A percentile compares a stretch with the other conserved stretches of the same genome.
Evolutionary conservation across 2,797 vertebrate genomes (phyloP).

Genomic region (Buphagus erythrorhynchus): DNA sequence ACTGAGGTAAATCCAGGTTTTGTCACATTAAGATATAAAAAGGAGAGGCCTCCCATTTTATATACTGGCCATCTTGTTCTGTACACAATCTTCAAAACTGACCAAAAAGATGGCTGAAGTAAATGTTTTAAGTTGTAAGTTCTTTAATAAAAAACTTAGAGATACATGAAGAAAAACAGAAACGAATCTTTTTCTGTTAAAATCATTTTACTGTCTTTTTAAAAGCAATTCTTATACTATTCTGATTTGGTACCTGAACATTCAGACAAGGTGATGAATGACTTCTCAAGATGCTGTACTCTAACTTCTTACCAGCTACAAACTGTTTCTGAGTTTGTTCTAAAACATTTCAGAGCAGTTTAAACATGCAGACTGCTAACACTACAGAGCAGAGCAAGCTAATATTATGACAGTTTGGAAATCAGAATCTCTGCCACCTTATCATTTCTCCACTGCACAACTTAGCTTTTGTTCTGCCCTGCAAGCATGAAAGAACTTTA

Average conservation of each 20-base stretch:
- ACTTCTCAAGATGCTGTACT: not conserved
- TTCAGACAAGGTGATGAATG: not conserved
- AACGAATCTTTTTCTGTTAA: not conserved
- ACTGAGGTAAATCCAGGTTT: not conserved
- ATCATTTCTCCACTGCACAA: not conserved
- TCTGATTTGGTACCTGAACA: not conserved
- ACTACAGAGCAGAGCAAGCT: not conserved
- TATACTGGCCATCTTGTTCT: not conserved
- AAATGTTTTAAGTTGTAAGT: not conserved
- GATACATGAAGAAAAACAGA: not conserved
- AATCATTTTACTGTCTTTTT: not conserved
- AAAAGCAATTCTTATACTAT: not conserved
- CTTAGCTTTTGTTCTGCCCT: not conserved
- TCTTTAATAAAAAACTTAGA: not conserved
- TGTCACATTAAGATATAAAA: not conserved
- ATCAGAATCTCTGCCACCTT: not conserved
- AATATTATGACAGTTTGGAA: not conserved
- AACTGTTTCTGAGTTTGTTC: not conserved
- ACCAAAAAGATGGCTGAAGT: not conserved
- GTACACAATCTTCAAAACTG: not conserved
- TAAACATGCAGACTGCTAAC: not conserved
- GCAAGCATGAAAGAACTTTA: not conserved
- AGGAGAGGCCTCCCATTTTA: not conserved
- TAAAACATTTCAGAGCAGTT: not conserved
- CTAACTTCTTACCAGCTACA: not conserved